Percentiles rank a stretch among this genome's conserved stretches.
Conservation (phyloP, 23 tunicate species). For the Oikopleura albicans region DNA sequence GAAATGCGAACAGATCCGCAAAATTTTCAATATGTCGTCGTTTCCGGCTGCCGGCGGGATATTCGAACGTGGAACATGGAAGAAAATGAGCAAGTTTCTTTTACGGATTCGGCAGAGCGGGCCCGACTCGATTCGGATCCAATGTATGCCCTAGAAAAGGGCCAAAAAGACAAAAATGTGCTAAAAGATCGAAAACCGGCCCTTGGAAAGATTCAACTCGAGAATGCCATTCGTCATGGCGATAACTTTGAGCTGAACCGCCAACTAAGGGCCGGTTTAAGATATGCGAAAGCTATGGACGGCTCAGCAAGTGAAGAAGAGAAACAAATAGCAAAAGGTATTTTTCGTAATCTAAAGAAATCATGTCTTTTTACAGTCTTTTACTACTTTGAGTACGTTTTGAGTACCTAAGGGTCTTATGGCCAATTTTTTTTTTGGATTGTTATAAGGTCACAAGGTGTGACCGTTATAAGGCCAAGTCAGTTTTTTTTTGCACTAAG, state of each 20-base stretch:
- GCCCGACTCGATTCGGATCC: background rate
- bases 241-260: conserved; percentile 5
- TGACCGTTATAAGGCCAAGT: too few species aligned
- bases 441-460: too few species aligned
- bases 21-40: conserved; percentile 62
- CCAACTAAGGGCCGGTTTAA: background rate
- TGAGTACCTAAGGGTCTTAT: too few species aligned
- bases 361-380: too few species aligned
- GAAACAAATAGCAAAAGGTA: background rate
- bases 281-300: background rate
- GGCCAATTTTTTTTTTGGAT: too few species aligned
- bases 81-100: conserved; percentile 42
- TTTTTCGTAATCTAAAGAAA: too few species aligned
- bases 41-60: conserved; percentile 69
- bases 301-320: background rate
- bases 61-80: conserved; percentile 77
- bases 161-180: background rate
- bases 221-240: background rate
- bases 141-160: background rate
- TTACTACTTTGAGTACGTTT: too few species aligned
- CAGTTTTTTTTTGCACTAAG: too few species aligned
- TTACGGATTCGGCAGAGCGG: conserved; percentile 7
- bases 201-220: background rate
- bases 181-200: background rate
- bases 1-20: conserved; percentile 92